Percentiles rank a stretch among this genome's conserved stretches.
phyloP scores from a whole-genome alignment of 2,888 invertebrate genomes.

The Tuberolachnus salignus region DNA sequence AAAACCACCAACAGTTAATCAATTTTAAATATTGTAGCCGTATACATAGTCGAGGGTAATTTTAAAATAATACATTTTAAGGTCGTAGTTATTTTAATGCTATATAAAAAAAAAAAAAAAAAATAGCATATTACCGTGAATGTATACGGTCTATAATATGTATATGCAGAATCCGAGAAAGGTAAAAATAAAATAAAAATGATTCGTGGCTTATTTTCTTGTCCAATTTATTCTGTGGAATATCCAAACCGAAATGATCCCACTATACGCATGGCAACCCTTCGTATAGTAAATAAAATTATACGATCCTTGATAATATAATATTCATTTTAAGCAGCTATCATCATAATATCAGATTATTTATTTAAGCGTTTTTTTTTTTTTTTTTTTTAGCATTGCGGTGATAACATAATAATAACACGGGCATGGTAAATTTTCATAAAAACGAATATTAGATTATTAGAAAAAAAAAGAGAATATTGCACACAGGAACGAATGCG shows the following conservation, averaged over 20 bases:
- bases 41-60: too few relatives aligned
- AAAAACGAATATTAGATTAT: too few relatives aligned
- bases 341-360: conserved; percentile 36
- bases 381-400: conserved; percentile 13
- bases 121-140: neutral
- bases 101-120: too few relatives aligned
- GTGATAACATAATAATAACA: neutral
- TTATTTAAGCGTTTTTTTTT: conserved; percentile 31
- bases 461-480: neutral
- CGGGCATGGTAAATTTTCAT: neutral
- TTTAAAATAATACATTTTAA: too few relatives aligned
- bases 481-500: neutral
- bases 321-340: conserved; percentile 25
- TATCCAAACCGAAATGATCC: neutral
- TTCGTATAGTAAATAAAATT: conserved; percentile 15
- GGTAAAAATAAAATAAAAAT: conserved; percentile 4
- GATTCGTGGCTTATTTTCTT: conserved; percentile 12
- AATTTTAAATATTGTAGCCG: neutral
- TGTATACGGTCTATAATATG: neutral
- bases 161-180: neutral
- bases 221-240: conserved; percentile 30
- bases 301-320: conserved; percentile 13
- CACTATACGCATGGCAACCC: neutral
- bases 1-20: neutral
- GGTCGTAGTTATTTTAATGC: too few relatives aligned